Percentiles rank a stretch among this genome's conserved stretches.
Conservation (phyloP, 2,113 vertebrate genomes). For the Gorsachius goisagi region DNA sequence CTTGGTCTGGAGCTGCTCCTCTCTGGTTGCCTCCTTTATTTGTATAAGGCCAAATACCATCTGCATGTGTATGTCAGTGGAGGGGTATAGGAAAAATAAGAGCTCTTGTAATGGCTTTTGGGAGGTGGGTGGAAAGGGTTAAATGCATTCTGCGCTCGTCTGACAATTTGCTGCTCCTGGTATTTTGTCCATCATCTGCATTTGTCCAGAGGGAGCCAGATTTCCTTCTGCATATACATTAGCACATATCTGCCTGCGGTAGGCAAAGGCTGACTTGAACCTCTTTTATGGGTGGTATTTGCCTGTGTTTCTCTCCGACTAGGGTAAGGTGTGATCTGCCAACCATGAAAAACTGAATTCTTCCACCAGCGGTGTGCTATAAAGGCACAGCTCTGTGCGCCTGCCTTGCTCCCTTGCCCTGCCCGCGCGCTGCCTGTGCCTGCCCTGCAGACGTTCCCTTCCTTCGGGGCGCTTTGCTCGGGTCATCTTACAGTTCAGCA, state of each 20-base stretch:
- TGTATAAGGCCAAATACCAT: background rate
- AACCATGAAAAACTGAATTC: background rate
- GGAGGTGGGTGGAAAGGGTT: background rate
- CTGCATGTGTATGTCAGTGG: accelerated
- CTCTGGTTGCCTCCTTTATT: background rate
- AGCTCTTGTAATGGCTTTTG: background rate
- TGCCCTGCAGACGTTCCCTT: background rate
- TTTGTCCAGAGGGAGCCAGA: background rate
- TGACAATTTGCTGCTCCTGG: background rate
- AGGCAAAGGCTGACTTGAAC: background rate
- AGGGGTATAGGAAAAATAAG: background rate
- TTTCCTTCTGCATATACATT: background rate
- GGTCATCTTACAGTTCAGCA: background rate
- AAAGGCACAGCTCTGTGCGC: background rate
- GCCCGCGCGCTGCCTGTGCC: accelerated
- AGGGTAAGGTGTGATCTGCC: background rate
- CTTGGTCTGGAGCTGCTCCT: background rate
- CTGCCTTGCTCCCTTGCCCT: background rate
- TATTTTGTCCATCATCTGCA: background rate
- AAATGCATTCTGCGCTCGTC: background rate
- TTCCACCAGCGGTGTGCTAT: background rate
- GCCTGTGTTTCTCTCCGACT: background rate
- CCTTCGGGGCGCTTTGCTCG: background rate
- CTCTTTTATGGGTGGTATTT: background rate
- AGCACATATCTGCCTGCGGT: background rate